Percentiles rank a stretch among this genome's conserved stretches.
phyloP scores from a whole-genome alignment of 2,113 vertebrate species.

The Aramus guarauna region DNA sequence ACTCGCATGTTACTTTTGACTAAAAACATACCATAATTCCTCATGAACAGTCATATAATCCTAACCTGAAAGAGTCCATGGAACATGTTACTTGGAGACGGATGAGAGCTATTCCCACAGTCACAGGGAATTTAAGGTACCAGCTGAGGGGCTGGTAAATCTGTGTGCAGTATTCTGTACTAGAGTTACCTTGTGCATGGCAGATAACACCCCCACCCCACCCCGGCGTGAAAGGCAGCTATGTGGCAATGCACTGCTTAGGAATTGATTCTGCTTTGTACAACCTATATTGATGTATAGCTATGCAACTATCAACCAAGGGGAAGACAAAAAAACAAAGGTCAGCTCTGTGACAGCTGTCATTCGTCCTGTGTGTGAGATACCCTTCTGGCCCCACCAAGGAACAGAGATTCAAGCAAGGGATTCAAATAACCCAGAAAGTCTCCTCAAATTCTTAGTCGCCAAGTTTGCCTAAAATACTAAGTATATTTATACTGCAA shows the following conservation, averaged over 20 bases:
- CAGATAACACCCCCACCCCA: not conserved
- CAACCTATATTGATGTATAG: rapidly evolving
- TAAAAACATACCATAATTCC: not conserved
- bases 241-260: not conserved
- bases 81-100: not conserved
- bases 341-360: not conserved
- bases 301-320: not conserved
- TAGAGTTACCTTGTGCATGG: not conserved
- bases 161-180: not conserved
- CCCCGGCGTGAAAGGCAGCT: not conserved
- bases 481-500: not conserved
- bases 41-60: not conserved
- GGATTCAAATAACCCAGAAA: not conserved
- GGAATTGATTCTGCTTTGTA: not conserved
- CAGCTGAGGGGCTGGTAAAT: not conserved
- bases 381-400: not conserved
- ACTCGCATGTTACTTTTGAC: not conserved
- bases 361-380: not conserved
- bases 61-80: not conserved
- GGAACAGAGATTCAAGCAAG: not conserved
- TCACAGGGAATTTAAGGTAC: not conserved
- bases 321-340: not conserved
- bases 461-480: not conserved
- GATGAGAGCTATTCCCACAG: not conserved
- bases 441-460: not conserved